Percentiles rank a stretch among this genome's conserved stretches.
These are phyloP conservation scores for Eilema caniola DNA, from an alignment of 2,888 invertebrate species.

Conservation along the genomic window DNA sequence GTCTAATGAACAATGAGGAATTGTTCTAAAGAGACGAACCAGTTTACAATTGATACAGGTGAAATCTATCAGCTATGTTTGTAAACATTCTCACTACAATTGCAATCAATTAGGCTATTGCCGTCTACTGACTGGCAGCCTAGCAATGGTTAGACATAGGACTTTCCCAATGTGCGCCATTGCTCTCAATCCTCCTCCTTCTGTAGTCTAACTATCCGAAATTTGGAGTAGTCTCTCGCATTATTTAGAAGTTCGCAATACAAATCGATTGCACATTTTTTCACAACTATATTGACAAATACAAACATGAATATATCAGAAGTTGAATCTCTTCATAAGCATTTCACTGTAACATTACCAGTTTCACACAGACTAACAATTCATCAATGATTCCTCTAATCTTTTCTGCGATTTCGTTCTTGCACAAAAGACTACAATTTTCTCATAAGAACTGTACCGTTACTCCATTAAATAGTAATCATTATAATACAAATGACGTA, in stretches of 20 bases:
- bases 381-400: constrained; percentile 22
- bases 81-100: too few species aligned
- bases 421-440: constrained; percentile 11
- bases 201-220: too few species aligned
- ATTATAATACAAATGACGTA: constrained; percentile 30
- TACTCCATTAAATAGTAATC: constrained; percentile 26
- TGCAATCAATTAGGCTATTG: too few species aligned
- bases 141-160: too few species aligned
- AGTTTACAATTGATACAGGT: too few species aligned
- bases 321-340: neutral
- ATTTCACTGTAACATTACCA: neutral
- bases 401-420: constrained; percentile 2
- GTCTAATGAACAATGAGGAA: too few species aligned
- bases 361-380: neutral
- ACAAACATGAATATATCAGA: neutral
- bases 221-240: too few species aligned
- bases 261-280: neutral
- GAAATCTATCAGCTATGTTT: too few species aligned
- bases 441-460: constrained; percentile 18
- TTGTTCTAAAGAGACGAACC: too few species aligned
- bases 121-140: too few species aligned
- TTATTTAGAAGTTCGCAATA: neutral
- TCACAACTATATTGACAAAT: neutral
- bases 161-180: too few species aligned
- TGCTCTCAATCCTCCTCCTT: too few species aligned